phyloP scores from a whole-genome alignment of 2,113 vertebrate species.

The Thomomys bottae region DNA sequence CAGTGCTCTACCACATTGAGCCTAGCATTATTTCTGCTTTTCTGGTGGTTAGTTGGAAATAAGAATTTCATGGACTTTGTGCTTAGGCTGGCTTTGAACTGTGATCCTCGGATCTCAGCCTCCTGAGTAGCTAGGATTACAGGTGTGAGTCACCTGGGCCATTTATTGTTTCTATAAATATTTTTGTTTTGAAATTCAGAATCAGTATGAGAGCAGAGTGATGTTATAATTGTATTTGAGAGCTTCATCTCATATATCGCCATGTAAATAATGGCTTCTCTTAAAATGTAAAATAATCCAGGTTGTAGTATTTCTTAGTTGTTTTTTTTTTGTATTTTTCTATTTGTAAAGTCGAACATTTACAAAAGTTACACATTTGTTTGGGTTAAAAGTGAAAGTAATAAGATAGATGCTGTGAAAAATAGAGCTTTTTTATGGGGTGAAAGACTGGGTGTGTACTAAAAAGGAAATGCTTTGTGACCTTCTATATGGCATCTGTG shows the following conservation, averaged over 20 bases:
- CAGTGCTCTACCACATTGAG: too few species aligned
- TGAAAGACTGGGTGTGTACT: neutral
- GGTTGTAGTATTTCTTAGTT: neutral
- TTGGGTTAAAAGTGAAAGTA: conserved; percentile 4
- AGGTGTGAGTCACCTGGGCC: too few species aligned
- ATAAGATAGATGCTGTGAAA: neutral
- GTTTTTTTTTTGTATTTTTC: neutral
- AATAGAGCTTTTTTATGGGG: conserved; percentile 17
- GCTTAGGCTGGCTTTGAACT: too few species aligned
- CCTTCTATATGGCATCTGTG: conserved; percentile 48
- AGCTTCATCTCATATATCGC: neutral
- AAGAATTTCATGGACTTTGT: too few species aligned
- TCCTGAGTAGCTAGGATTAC: too few species aligned
- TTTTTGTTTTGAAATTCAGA: conserved; percentile 42
- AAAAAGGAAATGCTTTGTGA: conserved; percentile 51
- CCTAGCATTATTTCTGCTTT: too few species aligned
- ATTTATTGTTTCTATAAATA: conserved; percentile 46
- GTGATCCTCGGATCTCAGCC: too few species aligned
- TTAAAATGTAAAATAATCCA: conserved; percentile 35
- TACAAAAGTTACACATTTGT: neutral
- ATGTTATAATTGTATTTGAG: conserved; percentile 34
- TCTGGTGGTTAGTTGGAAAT: too few species aligned
- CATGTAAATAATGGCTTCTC: neutral
- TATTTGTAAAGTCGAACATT: neutral
- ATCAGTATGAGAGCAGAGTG: neutral